Evolutionary conservation across 2,113 vertebrate genomes (phyloP).

Genomic region (Alligator mississippiensis): DNA sequence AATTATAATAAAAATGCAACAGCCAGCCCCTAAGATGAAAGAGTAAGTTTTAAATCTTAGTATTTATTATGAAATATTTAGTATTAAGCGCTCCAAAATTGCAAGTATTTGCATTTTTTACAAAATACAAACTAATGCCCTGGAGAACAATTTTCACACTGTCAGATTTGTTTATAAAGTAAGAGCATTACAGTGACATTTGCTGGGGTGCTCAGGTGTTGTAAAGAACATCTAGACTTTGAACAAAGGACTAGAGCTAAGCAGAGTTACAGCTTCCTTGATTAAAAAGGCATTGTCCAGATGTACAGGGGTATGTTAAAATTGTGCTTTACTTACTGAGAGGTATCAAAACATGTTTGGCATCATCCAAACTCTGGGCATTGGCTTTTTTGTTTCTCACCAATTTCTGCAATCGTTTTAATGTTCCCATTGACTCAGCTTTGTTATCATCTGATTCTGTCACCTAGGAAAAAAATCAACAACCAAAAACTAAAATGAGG

Average conservation of each 20-base stretch:
- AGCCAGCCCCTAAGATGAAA: neutral
- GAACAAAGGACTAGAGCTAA: constrained; percentile 58
- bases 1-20: neutral
- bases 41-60: neutral
- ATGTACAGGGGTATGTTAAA: constrained; percentile 1
- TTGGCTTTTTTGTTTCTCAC: constrained; percentile 78
- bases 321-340: constrained; percentile 71
- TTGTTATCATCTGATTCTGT: constrained; percentile 71
- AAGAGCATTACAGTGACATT: constrained; percentile 28
- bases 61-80: neutral
- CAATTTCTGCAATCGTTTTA: constrained; percentile 84
- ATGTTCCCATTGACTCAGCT: constrained; percentile 74
- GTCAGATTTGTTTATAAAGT: neutral
- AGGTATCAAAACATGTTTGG: constrained; percentile 67
- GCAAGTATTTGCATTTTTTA: constrained; percentile 9
- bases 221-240: neutral
- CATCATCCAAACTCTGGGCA: constrained; percentile 71
- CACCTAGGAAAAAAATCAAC: constrained; percentile 68
- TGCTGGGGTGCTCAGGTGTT: neutral
- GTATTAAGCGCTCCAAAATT: neutral
- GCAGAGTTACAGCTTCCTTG: constrained; percentile 44
- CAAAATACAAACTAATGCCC: constrained; percentile 19
- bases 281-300: constrained; percentile 28
- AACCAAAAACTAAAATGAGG: neutral
- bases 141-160: constrained; percentile 53